Evolutionary conservation across 1,140 invertebrate genomes (phyloP).

Genomic region (Brachionus plicatilis): DNA sequence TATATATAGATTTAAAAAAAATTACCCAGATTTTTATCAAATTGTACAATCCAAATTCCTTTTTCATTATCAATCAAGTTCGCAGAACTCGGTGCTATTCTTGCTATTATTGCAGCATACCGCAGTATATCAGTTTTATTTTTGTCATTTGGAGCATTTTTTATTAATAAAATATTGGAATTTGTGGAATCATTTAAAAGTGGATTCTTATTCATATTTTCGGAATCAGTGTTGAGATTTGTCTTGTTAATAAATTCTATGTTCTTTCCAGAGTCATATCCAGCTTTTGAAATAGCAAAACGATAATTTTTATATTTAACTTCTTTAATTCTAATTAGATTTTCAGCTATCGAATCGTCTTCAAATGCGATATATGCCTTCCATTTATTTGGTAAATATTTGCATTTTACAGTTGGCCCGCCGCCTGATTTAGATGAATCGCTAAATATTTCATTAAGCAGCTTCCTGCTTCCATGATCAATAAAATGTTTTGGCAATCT

Average conservation of each 20-base stretch:
- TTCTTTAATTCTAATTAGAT: not conserved
- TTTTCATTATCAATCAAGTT: not conserved
- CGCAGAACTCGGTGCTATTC: not conserved
- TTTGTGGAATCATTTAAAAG: not conserved
- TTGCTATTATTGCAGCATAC: not conserved
- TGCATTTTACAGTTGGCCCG: not conserved
- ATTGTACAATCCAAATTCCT: not conserved
- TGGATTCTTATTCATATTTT: too few relatives aligned
- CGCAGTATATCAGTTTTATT: not conserved
- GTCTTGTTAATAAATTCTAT: too few relatives aligned
- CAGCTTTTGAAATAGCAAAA: not conserved
- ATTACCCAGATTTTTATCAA: not conserved
- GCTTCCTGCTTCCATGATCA: not conserved
- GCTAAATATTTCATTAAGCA: not conserved
- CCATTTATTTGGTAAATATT: not conserved
- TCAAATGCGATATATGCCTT: not conserved
- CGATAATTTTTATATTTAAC: not conserved
- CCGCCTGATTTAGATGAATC: not conserved
- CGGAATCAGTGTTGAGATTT: too few relatives aligned
- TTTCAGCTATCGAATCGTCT: not conserved
- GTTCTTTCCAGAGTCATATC: not conserved
- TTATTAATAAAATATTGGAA: not conserved
- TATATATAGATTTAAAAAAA: not conserved
- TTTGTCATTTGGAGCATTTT: not conserved
- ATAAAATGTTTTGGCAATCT: not conserved